Base-by-base conservation (phyloP, 92 coral and sea anemone genomes). In the Ricordea florida region DNA sequence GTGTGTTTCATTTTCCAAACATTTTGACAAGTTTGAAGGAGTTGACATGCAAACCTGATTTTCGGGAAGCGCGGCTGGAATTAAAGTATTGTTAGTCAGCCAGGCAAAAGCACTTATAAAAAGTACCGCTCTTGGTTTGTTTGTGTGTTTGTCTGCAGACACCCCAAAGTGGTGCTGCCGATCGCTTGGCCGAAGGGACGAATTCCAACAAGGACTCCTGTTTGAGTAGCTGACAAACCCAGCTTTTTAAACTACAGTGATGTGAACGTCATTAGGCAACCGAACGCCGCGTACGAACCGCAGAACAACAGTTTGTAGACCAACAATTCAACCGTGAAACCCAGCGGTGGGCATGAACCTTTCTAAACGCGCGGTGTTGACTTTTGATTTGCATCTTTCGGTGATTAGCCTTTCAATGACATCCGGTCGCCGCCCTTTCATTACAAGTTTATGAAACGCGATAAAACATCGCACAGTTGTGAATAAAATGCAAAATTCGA, bases 171-270 rank as follows among this genome's bases (percentile, higher is more conserved):
- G 91, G 91, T 22, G 87, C 66, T 0, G n/a, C 66, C 82, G 1
- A 62, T 50, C 0, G 83, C 79, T 52, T 66, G 82, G 14, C 78
- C 58, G 15, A 85, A 40, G 3, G 72, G 72, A 34, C 87, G 83
- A 41, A 74, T 27, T 3, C 94, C 90, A 20, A 53, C 24, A 13
- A 89, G 64, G 1, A 85, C 16, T 4, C 94, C 94, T 11, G 82
- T 78, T 33, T 79, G 75, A 1, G 32, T 46, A 13, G 94, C 74
- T 1, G 84, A 62, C 17, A 89, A 72, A 21, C 94, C 94, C 5
- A 89, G 20, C 30, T 84, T 80, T 57, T 86, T 86, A 69, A 80
- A 80, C 42, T 86, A 86, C 63, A 86, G 60, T 3, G 91, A 83
- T 7, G 76, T 36, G 56, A 37, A 86, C 21, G 74, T 48, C 25